These are phyloP conservation scores for Tenthredo notha DNA, from an alignment of 2,888 invertebrate species.

Conservation along the genomic window DNA sequence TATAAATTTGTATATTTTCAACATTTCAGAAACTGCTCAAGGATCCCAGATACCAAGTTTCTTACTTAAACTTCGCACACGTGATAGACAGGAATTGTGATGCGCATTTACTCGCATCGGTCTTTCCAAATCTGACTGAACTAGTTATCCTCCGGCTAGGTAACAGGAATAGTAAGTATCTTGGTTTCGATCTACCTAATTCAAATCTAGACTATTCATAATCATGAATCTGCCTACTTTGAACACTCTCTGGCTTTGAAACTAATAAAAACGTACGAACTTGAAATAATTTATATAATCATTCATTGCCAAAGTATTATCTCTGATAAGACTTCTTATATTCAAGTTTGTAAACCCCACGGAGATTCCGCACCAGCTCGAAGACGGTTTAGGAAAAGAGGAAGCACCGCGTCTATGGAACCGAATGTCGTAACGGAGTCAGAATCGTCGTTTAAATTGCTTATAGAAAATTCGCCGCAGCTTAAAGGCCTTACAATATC, in stretches of 20 bases:
- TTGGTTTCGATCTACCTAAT: not conserved
- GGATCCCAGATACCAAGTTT: not conserved
- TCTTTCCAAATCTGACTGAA: conserved; percentile 9
- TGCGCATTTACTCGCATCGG: conserved; percentile 10
- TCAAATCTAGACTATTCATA: not conserved
- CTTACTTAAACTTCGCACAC: not conserved
- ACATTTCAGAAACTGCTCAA: not conserved
- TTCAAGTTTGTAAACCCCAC: not conserved
- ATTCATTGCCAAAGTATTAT: not conserved
- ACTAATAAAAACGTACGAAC: not conserved
- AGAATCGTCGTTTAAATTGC: conserved; percentile 20
- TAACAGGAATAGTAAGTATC: not conserved
- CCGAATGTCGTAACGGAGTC: not conserved
- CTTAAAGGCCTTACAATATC: not conserved
- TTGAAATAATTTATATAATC: not conserved
- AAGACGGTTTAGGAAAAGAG: not conserved
- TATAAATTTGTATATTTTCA: not conserved
- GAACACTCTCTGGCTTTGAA: not conserved
- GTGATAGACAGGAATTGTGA: not conserved
- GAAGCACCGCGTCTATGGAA: not conserved
- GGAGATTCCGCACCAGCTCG: not conserved
- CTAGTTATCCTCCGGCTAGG: not conserved
- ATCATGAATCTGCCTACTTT: not conserved
- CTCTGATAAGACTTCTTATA: not conserved
- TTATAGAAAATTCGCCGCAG: not conserved